These are phyloP conservation scores for Oligia fasciuncula DNA, from an alignment of 2,888 invertebrate species.

Conservation along the genomic window DNA sequence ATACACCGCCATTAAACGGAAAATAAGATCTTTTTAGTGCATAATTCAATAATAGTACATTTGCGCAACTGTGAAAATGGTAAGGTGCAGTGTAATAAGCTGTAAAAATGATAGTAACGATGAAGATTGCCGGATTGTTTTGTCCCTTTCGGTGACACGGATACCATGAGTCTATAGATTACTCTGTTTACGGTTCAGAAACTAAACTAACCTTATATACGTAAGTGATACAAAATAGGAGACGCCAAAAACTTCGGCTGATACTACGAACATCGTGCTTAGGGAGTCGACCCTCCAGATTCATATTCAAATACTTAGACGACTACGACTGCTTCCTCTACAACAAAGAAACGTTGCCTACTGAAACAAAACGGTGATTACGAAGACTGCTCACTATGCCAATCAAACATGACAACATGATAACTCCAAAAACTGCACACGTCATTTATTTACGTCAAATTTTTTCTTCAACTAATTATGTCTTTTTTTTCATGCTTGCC, in stretches of 20 bases:
- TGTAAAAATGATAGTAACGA: no score
- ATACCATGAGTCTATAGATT: no score
- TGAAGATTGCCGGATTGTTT: no score
- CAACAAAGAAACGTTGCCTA: neutral
- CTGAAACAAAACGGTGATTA: neutral
- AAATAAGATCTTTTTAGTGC: no score
- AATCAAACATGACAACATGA: slow-evolving; percentile 15
- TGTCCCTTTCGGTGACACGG: no score
- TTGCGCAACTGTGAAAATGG: no score
- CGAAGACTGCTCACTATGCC: neutral
- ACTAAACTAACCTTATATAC: neutral
- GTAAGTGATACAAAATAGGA: neutral
- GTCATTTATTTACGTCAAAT: neutral
- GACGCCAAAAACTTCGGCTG: neutral
- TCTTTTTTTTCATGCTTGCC: neutral
- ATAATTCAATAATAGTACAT: no score
- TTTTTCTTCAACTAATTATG: neutral
- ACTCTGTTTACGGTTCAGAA: no score
- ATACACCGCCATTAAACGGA: no score
- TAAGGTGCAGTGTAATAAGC: no score
- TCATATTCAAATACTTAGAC: neutral
- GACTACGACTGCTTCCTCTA: neutral
- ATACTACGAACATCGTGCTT: neutral
- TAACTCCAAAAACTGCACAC: neutral
- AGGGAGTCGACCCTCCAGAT: neutral